Evolutionary conservation across 2,888 invertebrate genomes (phyloP), one percentile per base, ranked within the genome.

Genomic region (Axea sp.): DNA sequence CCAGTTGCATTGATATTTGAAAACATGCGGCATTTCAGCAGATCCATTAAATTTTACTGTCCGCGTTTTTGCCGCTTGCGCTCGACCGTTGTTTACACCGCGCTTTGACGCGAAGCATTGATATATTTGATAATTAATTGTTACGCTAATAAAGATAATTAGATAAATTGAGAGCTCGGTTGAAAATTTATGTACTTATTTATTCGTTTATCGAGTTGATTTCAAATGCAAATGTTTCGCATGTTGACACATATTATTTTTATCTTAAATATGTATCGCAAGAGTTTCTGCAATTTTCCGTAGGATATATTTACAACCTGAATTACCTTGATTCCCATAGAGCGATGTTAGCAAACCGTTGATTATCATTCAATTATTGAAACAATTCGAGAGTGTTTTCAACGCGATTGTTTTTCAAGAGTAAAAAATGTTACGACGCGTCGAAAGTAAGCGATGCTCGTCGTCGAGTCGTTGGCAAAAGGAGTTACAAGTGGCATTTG

Each of bases 231-330:
- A 72, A 72, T 64, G 57, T 43, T 30, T 51, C 57, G 41, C 41
- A 17, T 26, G 45, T 64, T 64, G 57, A 72, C 64, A 64, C 71
- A 64, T 72, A 59, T 69, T 64, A 72, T 64, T 62, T 72, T 72
- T 72, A 72, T 64, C 55, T 64, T 72, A 72, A 72, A 59, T 64
- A 71, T 64, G 71, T 71, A 71, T 62, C 71, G 62, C 57, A 64
- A 55, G 47, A 62, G 62, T 71, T 62, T 71, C 71, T 71, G 71
- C 71, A 71, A 71, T 72, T 72, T 72, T 72, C 72, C 51, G 31
- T 45, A 26, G 64, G 59, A 49, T 33, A 64, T 65, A 72, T 72
- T 72, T 72, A 72, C 72, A 72, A 72, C 65, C 72, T 64, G 64
- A 72, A 72, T 55, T 59, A 26, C 72, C 72, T 72, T 64, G 72